phyloP scores from a whole-genome alignment of 1,140 invertebrate species.

The Caenorhabditis briggsae region DNA sequence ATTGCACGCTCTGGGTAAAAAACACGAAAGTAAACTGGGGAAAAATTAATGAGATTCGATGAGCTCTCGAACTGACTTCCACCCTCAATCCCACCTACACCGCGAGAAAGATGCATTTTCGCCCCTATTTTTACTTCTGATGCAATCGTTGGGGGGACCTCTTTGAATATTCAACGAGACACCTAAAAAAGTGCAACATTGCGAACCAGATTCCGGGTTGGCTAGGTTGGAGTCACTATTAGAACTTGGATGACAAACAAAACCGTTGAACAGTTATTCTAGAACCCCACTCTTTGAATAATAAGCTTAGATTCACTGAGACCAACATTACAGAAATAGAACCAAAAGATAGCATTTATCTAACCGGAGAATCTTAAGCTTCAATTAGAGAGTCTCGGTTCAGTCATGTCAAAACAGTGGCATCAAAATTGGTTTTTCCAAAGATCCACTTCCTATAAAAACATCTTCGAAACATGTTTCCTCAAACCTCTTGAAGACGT shows the following conservation, averaged over 20 bases:
- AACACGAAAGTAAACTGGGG: neutral
- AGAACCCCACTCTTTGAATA: neutral
- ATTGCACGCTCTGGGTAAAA: neutral
- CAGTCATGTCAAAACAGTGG: neutral
- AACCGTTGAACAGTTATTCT: slow-evolving; percentile 9
- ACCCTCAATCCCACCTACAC: slow-evolving; percentile 12
- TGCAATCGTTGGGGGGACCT: slow-evolving; percentile 12
- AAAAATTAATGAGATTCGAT: slow-evolving; percentile 31
- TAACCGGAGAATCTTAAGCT: neutral
- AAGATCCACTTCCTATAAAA: neutral
- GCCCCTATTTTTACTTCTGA: neutral
- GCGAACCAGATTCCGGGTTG: neutral
- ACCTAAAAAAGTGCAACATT: neutral
- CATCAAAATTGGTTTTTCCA: neutral
- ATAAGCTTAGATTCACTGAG: neutral
- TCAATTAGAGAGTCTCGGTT: neutral
- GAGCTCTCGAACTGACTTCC: neutral
- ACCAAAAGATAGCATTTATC: neutral
- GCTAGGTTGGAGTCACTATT: neutral
- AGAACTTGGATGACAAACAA: neutral
- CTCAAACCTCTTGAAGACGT: neutral
- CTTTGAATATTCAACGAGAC: slow-evolving; percentile 26
- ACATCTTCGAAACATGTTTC: neutral
- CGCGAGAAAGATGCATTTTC: neutral
- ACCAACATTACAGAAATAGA: neutral